phyloP scores from a whole-genome alignment of 2,113 vertebrate genomes.

The Hoplias malabaricus region DNA sequence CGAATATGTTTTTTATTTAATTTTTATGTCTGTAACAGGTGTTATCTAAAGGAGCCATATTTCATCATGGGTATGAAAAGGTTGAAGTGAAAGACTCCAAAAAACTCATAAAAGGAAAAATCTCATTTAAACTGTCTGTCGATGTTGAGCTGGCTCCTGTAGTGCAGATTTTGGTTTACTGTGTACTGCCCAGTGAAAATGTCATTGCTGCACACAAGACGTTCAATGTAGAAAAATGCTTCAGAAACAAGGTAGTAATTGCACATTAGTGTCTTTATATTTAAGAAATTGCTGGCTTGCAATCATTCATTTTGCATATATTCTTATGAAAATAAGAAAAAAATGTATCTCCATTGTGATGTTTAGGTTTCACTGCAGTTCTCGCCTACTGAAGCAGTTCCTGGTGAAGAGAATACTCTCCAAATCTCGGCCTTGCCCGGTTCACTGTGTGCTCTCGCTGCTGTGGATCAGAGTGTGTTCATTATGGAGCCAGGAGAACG shows the following conservation, averaged over 20 bases:
- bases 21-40: conserved; percentile 72
- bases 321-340: background rate
- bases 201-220: conserved; percentile 74
- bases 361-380: conserved; percentile 77
- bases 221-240: conserved; percentile 77
- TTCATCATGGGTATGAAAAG: conserved; percentile 61
- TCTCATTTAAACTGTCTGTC: conserved; percentile 71
- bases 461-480: conserved; percentile 80
- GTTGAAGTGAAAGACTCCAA: conserved; percentile 58
- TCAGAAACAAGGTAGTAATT: conserved; percentile 78
- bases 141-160: conserved; percentile 68
- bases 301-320: background rate
- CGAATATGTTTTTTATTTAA: background rate
- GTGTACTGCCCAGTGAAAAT: conserved; percentile 72
- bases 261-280: background rate
- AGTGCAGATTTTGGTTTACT: conserved; percentile 72
- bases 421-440: conserved; percentile 68
- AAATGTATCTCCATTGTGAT: background rate
- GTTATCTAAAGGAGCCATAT: conserved; percentile 72
- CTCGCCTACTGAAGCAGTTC: conserved; percentile 65
- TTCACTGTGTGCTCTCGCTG: conserved; percentile 81
- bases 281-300: no score
- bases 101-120: conserved; percentile 59
- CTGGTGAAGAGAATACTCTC: conserved; percentile 66
- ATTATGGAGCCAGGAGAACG: conserved; percentile 74